Base-by-base conservation (phyloP, 1,140 invertebrate genomes). In the Drosophila lacertosa region DNA sequence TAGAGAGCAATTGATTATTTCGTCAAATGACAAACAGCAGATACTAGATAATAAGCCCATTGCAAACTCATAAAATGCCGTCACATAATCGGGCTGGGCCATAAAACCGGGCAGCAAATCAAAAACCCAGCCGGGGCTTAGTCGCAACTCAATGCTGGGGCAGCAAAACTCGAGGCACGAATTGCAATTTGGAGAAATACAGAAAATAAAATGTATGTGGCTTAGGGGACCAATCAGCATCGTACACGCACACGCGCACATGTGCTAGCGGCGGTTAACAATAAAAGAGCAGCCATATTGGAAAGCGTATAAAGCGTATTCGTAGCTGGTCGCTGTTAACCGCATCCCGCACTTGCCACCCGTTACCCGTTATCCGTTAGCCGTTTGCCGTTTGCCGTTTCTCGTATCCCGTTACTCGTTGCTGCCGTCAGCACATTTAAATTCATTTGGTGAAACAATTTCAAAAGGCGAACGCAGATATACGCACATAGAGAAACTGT, bases 361-460 rank as follows among this genome's bases (percentile, higher is more conserved):
- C 10, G 26, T 20, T 11, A 16, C n/a, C 33, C 22, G 44, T 44
- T 29, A 9, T n/a, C 16, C 10, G 26, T 20, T 11, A 16, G 7
- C 33, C 22, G 44, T 44, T 29, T n/a, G 9, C 16, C 10, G 26
- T 20, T 11, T 11, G 7, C 33, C 22, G 44, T 44, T 29, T 5
- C 11, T 11, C 10, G 26, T 20, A 6, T 11, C n/a, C 33, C 22
- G 44, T 44, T 29, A 9, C 18, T 40, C 33, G 39, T 26, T 60
- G 71, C 60, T 59, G 71, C 44, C 47, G 74, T 89, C 77, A 88
- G 82, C 83, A 75, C 77, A 78, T 88, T 77, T 65, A 78, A 88
- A 88, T 82, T 88, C 82, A 88, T 88, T 88, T 88, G 74, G 77
- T 62, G 60, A 83, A 82, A 74, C 76, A 66, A 78, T 79, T 76